phyloP scores from a whole-genome alignment of 2,888 invertebrate species.

The Flexamia atlantica region DNA sequence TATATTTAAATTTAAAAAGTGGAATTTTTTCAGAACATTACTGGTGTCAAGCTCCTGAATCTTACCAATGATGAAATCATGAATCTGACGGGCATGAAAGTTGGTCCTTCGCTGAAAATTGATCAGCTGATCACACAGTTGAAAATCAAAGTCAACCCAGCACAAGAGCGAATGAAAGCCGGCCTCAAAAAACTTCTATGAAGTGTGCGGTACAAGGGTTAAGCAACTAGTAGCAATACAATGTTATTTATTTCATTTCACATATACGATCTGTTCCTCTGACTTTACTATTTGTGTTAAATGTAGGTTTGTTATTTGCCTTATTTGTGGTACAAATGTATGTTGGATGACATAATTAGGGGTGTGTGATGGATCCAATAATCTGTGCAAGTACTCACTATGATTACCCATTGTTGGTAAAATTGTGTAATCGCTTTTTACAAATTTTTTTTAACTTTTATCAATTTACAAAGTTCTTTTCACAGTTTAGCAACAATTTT shows the following conservation, averaged over 20 bases:
- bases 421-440: too few relatives aligned
- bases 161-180: slow-evolving; percentile 82
- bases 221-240: slow-evolving; percentile 38
- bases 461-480: too few relatives aligned
- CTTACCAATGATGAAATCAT: slow-evolving; percentile 94
- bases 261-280: slow-evolving; percentile 8
- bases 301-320: neutral
- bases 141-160: slow-evolving; percentile 89
- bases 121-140: slow-evolving; percentile 94
- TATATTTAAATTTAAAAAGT: too few relatives aligned
- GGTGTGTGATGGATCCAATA: too few relatives aligned
- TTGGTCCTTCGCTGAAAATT: slow-evolving; percentile 96
- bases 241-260: neutral
- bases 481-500: too few relatives aligned
- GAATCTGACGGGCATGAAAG: slow-evolving; percentile 93
- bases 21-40: slow-evolving; percentile 80
- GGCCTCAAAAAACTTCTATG: slow-evolving; percentile 77
- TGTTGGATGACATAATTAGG: too few relatives aligned
- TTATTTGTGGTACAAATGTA: slow-evolving; percentile 36
- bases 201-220: slow-evolving; percentile 25
- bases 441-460: too few relatives aligned
- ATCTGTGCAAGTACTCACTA: too few relatives aligned
- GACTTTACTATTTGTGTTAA: neutral
- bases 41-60: slow-evolving; percentile 88
- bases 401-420: too few relatives aligned